Base-by-base conservation (phyloP, 2,113 vertebrate species). In the Grammomys surdaster region DNA sequence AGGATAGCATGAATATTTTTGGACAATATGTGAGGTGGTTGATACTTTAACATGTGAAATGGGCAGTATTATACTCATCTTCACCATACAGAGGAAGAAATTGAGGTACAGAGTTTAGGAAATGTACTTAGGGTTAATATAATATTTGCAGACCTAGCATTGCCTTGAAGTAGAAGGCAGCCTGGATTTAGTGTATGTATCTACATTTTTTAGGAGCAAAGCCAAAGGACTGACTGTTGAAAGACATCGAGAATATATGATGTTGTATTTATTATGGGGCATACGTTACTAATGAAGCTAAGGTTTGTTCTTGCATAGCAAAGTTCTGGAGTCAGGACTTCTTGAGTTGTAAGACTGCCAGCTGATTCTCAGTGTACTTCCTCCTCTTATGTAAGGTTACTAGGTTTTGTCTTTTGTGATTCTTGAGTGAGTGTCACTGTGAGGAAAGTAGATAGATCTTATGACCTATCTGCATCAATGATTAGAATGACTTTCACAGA, bases 341-440 rank as follows among this genome's bases (percentile, higher is more conserved):
- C 2, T 51, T 77, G 13, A 85, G 58, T 81, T 28, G 65, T 31
- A 26, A 90, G 63, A n/a, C 26, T 19, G 7, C 75, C n/a, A 54
- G n/a, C 73, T 82, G 75, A 88, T 28, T 96, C 76, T 73, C 67
- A 33, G 4, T 86, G 19, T 10, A 63, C 48, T 86, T 89, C 60
- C 31, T 54, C n/a, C 22, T 67, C 6, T 43, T 88, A 16, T 11
- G 1, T 36, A 12, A 77, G 75, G 51, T 72, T 60, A 77, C 60
- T 88, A 89, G 70, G 28, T 26, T 69, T 69, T 75, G 4, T 46
- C 40, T 46, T 46, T 13, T 48, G 51, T 54, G 14, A 40, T 94
- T 97, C 63, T 48, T 89, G 72, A 86, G 46, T 89, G 58, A 76
- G 26, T 78, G 80, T 93, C 65, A 48, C 43, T 48, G 43, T 48